phyloP scores from a whole-genome alignment of 1,140 invertebrate genomes.

The Drosophila kanapiae region DNA sequence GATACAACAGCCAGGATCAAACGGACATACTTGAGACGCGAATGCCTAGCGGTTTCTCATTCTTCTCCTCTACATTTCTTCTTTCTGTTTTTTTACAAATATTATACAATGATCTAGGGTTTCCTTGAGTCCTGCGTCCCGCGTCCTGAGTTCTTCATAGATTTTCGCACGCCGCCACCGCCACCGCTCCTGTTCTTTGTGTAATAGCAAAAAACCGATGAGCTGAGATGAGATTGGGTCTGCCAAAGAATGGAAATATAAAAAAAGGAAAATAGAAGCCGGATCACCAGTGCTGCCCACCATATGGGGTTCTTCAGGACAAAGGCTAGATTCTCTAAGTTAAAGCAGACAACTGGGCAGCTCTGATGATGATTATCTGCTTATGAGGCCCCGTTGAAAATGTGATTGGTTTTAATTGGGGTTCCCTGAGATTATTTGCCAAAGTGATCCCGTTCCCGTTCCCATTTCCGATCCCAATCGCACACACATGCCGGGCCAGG shows the following conservation, averaged over 20 bases:
- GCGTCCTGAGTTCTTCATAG: conserved; percentile 1
- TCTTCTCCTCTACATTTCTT: conserved; percentile 13
- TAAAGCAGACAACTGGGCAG: not conserved
- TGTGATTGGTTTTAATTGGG: conserved; percentile 81
- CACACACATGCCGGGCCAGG: conserved; percentile 15
- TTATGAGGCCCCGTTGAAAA: conserved; percentile 58
- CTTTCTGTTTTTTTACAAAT: conserved; percentile 57
- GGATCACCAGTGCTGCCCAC: not conserved
- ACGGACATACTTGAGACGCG: conserved; percentile 73
- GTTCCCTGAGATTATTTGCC: conserved; percentile 48
- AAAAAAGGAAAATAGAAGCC: conserved; percentile 10
- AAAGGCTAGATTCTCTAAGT: too few relatives aligned
- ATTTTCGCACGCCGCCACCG: conserved; percentile 31
- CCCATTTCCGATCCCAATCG: not conserved
- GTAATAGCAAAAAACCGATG: conserved; percentile 29
- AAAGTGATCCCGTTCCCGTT: conserved; percentile 45
- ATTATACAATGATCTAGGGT: conserved; percentile 67
- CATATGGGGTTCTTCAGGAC: too few relatives aligned
- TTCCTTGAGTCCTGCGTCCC: conserved; percentile 18
- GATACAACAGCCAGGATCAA: conserved; percentile 61
- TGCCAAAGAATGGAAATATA: not conserved
- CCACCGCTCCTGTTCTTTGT: conserved; percentile 23
- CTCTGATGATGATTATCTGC: conserved; percentile 59
- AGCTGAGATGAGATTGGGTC: conserved; percentile 16
- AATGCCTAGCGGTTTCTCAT: conserved; percentile 71